A percentile compares a stretch with the other conserved stretches of the same genome.
phyloP scores from a whole-genome alignment of 1,140 invertebrate genomes.

The Archivesica marissinica region DNA sequence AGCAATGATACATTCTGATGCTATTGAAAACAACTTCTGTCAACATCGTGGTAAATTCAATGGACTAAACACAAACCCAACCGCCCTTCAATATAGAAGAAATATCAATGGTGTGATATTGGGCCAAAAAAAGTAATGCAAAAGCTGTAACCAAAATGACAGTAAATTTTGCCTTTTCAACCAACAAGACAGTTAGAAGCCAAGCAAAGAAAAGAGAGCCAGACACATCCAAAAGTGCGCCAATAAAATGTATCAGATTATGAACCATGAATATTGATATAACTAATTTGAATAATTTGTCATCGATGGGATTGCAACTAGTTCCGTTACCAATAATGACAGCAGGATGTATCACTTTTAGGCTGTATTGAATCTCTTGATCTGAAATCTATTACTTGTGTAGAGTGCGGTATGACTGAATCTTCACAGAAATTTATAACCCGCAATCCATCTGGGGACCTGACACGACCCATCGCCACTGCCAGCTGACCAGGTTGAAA shows the following conservation, averaged over 20 bases:
- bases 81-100: constrained; percentile 45
- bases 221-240: neutral
- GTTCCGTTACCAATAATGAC: constrained; percentile 18
- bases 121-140: constrained; percentile 58
- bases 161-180: constrained; percentile 49
- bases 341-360: constrained; percentile 20
- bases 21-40: constrained; percentile 52
- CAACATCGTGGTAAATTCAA: constrained; percentile 52
- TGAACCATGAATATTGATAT: neutral
- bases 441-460: constrained; percentile 21
- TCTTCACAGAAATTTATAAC: constrained; percentile 56
- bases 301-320: too few relatives aligned
- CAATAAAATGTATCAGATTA: constrained; percentile 48
- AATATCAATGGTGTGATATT: constrained; percentile 56
- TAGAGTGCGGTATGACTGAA: constrained; percentile 47
- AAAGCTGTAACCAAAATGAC: constrained; percentile 47
- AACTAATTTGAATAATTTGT: too few relatives aligned
- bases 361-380: neutral
- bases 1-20: constrained; percentile 53
- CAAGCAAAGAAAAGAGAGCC: constrained; percentile 31
- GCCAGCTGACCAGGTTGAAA: constrained; percentile 57
- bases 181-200: constrained; percentile 25
- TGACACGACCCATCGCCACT: constrained; percentile 52
- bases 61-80: constrained; percentile 49
- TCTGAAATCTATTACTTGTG: constrained; percentile 31